These are phyloP conservation scores for Scaptomyza cyrtandrae DNA, from an alignment of 2,888 invertebrate species.

Conservation along the genomic window DNA sequence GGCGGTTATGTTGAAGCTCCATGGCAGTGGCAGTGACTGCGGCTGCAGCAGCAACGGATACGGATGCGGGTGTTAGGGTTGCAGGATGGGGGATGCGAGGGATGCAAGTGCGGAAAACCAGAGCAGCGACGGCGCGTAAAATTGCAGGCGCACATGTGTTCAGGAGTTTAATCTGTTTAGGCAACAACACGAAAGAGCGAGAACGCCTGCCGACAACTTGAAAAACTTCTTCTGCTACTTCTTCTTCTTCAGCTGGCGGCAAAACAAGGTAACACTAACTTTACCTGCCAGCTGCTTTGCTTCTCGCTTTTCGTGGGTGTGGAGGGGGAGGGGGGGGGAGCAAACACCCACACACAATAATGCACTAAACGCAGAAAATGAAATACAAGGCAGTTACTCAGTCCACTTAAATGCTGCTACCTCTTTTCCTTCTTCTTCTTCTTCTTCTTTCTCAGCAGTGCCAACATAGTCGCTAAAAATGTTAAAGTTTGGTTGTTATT, in stretches of 20 bases:
- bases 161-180: slow-evolving; percentile 77
- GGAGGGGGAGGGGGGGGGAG: slow-evolving; percentile 3
- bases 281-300: slow-evolving; percentile 60
- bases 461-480: slow-evolving; percentile 51
- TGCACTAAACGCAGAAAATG: slow-evolving; percentile 58
- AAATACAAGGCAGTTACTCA: slow-evolving; percentile 49
- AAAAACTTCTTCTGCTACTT: slow-evolving; percentile 65
- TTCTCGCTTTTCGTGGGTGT: neutral
- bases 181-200: slow-evolving; percentile 65
- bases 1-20: slow-evolving; percentile 69
- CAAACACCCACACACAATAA: slow-evolving; percentile 37
- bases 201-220: slow-evolving; percentile 69
- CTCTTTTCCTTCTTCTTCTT: no score
- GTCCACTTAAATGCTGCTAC: neutral
- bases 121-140: slow-evolving; percentile 72
- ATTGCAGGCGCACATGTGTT: slow-evolving; percentile 77
- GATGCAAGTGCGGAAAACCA: slow-evolving; percentile 12
- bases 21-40: slow-evolving; percentile 13
- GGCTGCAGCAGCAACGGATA: slow-evolving; percentile 23
- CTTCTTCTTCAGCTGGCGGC: slow-evolving; percentile 52
- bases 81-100: slow-evolving; percentile 1
- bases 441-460: neutral
- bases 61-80: slow-evolving; percentile 1
- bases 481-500: slow-evolving; percentile 24
- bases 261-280: slow-evolving; percentile 78